These are phyloP conservation scores for Acropora yongei DNA, from an alignment of 64 coral and sea anemone genomes.

Conservation along the genomic window DNA sequence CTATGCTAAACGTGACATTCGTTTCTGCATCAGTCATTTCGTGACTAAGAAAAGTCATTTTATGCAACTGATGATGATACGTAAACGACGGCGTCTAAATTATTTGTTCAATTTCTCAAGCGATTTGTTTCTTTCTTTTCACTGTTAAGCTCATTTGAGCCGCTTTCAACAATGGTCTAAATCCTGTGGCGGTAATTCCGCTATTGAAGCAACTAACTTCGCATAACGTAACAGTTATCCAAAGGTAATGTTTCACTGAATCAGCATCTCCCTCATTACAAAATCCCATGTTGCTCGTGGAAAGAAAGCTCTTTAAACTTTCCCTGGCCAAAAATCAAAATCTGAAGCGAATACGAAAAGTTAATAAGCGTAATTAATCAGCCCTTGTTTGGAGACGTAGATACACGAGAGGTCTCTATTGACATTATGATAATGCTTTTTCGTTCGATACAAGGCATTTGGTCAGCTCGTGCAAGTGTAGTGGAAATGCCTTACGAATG, in stretches of 20 bases:
- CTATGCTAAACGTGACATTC: no score
- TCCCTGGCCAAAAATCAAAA: no score
- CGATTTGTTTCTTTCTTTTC: background rate
- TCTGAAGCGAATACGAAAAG: no score
- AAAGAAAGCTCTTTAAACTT: no score
- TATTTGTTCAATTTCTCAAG: background rate
- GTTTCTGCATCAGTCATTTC: no score
- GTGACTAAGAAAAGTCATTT: no score
- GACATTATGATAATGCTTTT: no score
- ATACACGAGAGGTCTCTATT: background rate
- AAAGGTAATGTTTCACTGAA: no score
- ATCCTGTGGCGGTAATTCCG: background rate
- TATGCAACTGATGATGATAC: background rate
- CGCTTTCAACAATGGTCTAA: slow-evolving; percentile 24
- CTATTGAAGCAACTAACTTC: background rate
- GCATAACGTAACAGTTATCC: background rate
- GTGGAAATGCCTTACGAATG: no score
- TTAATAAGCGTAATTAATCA: background rate
- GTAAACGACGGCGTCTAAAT: background rate
- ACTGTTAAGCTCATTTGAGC: background rate
- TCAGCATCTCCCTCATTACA: background rate
- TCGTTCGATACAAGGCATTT: no score
- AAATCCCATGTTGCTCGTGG: no score
- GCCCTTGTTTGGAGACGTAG: background rate
- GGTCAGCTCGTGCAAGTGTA: no score